Evolutionary conservation across 2,113 vertebrate species (phyloP), one percentile per base, ranked within the genome.

Genomic region (Pachycephala philippinensis): DNA sequence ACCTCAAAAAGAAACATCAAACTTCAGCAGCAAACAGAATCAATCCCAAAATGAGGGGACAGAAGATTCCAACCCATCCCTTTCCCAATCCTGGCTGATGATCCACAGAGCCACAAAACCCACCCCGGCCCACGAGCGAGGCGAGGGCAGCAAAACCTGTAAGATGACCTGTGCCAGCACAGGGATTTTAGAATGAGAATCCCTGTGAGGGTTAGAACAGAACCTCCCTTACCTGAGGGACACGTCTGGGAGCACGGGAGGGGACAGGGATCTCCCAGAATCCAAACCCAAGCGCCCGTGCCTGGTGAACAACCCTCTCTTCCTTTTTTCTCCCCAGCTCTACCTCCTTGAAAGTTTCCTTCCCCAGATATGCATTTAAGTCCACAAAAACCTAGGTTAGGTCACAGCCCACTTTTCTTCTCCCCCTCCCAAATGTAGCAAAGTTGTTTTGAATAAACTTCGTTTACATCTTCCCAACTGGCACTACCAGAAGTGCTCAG

Each of bases 381-480:
- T 65, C 49, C 63, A 88, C 42, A 90, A 89, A 94, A 92, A 94
- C 77, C 92, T 63, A 78, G 79, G 83, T 60, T 81, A 84, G 72
- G 76, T 81, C 22, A 42, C 60, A 95, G 86, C 35, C 27, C 60
- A 16, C 70, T 21, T 53, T 20, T 30, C 16, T 7, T 1, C 22
- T 11, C 10, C 24, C 39, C 5, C 35, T 37, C 8, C 60, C 2
- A n/a, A 37, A 76, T 4, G 64, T 37, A 40, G 30, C 15, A 2
- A 64, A 82, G 80, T n/a, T 92, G 77, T 75, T 94, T 92, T 89
- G 91, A 96, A 92, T 95, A 95, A 91, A n/a, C 75, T 87, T 96
- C 53, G 0, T 96, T 94, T 97, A 91, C 94, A 95, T 94, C 82
- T 87, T 85, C 59, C 75, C 78, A 95, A 75, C 95, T 92, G 87